Conservation (phyloP, 2,113 vertebrate species). For the Danionella cerebrum region DNA sequence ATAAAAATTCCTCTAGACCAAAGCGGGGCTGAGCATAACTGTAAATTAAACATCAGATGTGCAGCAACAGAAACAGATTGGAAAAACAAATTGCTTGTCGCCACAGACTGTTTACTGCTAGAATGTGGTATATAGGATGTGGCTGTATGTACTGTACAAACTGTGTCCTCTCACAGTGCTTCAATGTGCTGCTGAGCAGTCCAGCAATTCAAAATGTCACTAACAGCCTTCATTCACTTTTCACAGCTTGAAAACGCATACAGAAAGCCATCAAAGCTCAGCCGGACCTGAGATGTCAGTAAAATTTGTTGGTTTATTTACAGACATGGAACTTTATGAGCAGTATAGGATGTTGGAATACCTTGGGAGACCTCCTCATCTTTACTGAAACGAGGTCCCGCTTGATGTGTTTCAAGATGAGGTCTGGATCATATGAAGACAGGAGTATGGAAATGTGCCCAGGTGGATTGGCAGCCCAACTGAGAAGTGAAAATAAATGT, state of each 20-base stretch:
- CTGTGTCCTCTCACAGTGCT: not conserved
- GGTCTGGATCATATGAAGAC: constrained; percentile 20
- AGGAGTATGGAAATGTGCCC: constrained; percentile 17
- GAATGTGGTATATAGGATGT: not conserved
- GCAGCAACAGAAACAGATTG: not conserved
- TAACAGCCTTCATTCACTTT: constrained; percentile 16
- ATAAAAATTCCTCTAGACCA: not conserved
- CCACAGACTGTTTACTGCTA: not conserved
- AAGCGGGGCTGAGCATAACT: not conserved
- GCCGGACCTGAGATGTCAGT: constrained; percentile 20
- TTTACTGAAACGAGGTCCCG: constrained; percentile 36
- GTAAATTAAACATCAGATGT: not conserved
- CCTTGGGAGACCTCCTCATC: constrained; percentile 6
- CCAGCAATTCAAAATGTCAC: constrained; percentile 8
- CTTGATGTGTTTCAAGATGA: constrained; percentile 31
- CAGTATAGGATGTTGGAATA: constrained; percentile 26
- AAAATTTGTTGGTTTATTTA: constrained; percentile 28
- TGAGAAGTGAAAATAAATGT: constrained; percentile 51
- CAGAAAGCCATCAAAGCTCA: constrained; percentile 23
- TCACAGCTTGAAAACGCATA: constrained; percentile 10
- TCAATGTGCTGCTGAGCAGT: not conserved
- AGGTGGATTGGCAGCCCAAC: constrained; percentile 40
- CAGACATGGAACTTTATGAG: constrained; percentile 28
- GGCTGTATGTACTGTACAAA: not conserved
- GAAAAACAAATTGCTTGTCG: constrained; percentile 1